These are phyloP conservation scores for Baronia brevicornis DNA, from an alignment of 2,888 invertebrate species.

Conservation along the genomic window DNA sequence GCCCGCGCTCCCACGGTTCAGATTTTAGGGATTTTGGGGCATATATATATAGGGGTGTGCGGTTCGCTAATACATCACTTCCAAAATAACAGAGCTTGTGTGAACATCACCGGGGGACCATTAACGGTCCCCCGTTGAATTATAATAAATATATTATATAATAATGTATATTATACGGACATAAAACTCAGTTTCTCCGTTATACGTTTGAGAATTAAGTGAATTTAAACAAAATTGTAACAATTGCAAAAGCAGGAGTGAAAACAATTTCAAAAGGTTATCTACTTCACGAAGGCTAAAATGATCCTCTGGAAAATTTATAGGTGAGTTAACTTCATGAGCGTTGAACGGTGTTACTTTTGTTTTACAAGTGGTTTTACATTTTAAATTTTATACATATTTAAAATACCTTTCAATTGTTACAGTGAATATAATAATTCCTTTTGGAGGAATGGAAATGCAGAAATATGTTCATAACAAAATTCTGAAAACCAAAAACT, in stretches of 20 bases:
- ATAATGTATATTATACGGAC: too few relatives aligned
- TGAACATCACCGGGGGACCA: slow-evolving; percentile 52
- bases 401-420: slow-evolving; percentile 20
- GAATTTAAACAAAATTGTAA: slow-evolving; percentile 42
- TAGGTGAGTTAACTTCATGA: slow-evolving; percentile 31
- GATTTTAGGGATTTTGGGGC: slow-evolving; percentile 46
- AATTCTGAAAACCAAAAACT: too few relatives aligned
- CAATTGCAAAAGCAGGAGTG: slow-evolving; percentile 30
- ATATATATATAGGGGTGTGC: slow-evolving; percentile 51
- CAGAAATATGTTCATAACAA: slow-evolving; percentile 16
- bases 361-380: slow-evolving; percentile 11
- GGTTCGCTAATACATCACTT: slow-evolving; percentile 42
- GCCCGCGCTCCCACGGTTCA: slow-evolving; percentile 60
- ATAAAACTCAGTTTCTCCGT: too few relatives aligned
- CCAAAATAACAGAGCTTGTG: slow-evolving; percentile 43
- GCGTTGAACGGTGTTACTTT: slow-evolving; percentile 14
- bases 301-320: slow-evolving; percentile 25
- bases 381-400: slow-evolving; percentile 2
- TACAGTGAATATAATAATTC: too few relatives aligned
- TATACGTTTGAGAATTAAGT: slow-evolving; percentile 39
- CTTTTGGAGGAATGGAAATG: slow-evolving; percentile 5
- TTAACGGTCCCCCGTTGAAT: slow-evolving; percentile 37
- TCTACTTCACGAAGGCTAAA: slow-evolving; percentile 21
- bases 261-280: slow-evolving; percentile 30
- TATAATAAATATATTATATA: slow-evolving; percentile 17